Evolutionary conservation across 2,888 invertebrate genomes (phyloP).

Genomic region (Biston betularia): DNA sequence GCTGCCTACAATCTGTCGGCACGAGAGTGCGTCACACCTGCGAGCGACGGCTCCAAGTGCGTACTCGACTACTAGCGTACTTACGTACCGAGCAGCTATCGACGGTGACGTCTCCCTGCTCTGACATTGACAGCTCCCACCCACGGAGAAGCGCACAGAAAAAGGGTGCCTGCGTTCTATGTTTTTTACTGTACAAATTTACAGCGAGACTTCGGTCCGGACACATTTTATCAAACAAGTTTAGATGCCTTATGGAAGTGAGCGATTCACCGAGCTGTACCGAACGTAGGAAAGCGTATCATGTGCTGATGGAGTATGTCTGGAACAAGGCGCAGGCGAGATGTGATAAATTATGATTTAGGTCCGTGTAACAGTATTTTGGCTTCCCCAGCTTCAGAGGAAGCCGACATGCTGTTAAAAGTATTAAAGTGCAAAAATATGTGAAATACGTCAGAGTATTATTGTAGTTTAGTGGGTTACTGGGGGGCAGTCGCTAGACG

Average conservation of each 20-base stretch:
- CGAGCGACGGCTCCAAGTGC: conserved; percentile 14
- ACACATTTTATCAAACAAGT: background rate
- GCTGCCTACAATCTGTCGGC: background rate
- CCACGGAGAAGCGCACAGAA: background rate
- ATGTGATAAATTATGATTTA: too few species aligned
- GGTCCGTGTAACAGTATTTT: too few species aligned
- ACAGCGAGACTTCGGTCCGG: background rate
- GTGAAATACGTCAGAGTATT: too few species aligned
- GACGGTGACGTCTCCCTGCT: background rate
- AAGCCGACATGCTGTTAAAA: too few species aligned
- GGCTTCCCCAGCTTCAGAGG: too few species aligned
- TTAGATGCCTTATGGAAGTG: background rate
- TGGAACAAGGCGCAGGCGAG: too few species aligned
- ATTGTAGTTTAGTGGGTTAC: too few species aligned
- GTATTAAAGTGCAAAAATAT: too few species aligned
- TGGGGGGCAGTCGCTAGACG: too few species aligned
- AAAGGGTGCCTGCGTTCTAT: background rate
- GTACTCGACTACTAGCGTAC: conserved; percentile 14
- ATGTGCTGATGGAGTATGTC: too few species aligned
- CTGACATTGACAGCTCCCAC: conserved; percentile 18
- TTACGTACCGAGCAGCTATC: conserved; percentile 4
- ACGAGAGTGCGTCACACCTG: conserved; percentile 15
- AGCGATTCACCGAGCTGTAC: too few species aligned
- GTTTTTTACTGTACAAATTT: background rate
- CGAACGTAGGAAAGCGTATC: too few species aligned